Evolutionary conservation across 2,888 invertebrate genomes (phyloP).

Genomic region (Eupithecia dodoneata): DNA sequence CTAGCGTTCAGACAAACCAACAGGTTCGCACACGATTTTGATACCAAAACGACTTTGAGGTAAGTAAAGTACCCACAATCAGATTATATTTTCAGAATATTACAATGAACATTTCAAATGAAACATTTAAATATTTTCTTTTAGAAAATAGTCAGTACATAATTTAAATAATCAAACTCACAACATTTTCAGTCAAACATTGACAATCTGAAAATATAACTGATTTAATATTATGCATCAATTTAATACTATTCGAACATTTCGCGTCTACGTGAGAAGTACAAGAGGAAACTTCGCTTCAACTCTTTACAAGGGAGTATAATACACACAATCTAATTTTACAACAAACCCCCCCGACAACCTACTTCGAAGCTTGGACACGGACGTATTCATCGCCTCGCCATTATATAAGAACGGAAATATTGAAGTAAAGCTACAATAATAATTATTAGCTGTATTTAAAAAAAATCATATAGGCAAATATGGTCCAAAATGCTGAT

Average conservation of each 20-base stretch:
- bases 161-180: conserved; percentile 10
- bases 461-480: background rate
- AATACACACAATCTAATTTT: background rate
- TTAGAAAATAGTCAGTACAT: conserved; percentile 11
- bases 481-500: too few species aligned
- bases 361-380: background rate
- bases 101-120: conserved; percentile 3
- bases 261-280: conserved; percentile 10
- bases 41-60: conserved; percentile 27
- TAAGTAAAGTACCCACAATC: background rate
- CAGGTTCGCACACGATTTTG: conserved; percentile 35
- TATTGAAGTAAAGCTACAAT: background rate
- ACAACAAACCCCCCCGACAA: background rate
- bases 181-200: conserved; percentile 14
- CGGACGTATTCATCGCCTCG: too few species aligned
- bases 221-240: conserved; percentile 12
- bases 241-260: conserved; percentile 13
- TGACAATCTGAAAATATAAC: conserved; percentile 47
- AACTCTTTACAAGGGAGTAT: background rate
- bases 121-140: background rate
- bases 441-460: background rate
- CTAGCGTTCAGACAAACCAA: conserved; percentile 71
- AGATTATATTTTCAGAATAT: conserved; percentile 13
- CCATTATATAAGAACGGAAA: background rate
- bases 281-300: background rate